These are phyloP conservation scores for Eriosoma lanigerum DNA, from an alignment of 1,140 invertebrate species.

Conservation along the genomic window DNA sequence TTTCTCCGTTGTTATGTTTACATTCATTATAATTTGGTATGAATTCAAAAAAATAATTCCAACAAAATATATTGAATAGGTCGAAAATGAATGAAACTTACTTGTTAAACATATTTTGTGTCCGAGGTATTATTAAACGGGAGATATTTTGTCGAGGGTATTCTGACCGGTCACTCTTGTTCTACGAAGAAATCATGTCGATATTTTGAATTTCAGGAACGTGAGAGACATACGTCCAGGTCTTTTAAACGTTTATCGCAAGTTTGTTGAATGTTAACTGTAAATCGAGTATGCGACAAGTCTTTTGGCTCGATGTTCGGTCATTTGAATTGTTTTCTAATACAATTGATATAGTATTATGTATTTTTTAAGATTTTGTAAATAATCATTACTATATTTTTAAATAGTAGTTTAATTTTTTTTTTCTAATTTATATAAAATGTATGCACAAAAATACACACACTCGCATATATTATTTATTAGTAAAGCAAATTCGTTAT, in stretches of 20 bases:
- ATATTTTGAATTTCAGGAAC: constrained; percentile 37
- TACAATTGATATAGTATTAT: constrained; percentile 12
- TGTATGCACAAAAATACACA: neutral
- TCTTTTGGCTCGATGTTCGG: neutral
- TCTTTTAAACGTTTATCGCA: constrained; percentile 33
- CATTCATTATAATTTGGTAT: too few species aligned
- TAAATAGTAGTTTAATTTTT: constrained; percentile 4
- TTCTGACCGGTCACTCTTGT: neutral
- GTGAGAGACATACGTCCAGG: neutral
- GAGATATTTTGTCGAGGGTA: neutral
- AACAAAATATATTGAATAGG: too few species aligned
- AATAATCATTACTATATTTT: constrained; percentile 32
- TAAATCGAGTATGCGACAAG: neutral
- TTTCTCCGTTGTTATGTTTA: too few species aligned
- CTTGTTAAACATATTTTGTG: too few species aligned
- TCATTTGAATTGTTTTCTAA: neutral
- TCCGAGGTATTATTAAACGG: neutral
- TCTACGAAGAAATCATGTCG: neutral
- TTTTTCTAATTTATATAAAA: neutral
- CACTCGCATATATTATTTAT: neutral
- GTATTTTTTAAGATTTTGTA: constrained; percentile 15
- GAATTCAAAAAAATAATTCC: too few species aligned
- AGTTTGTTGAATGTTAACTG: constrained; percentile 28
- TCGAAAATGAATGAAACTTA: too few species aligned
- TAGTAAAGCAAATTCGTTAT: too few species aligned